These are phyloP conservation scores for Nanorana parkeri DNA, from an alignment of 2,113 vertebrate genomes.

Conservation along the genomic window DNA sequence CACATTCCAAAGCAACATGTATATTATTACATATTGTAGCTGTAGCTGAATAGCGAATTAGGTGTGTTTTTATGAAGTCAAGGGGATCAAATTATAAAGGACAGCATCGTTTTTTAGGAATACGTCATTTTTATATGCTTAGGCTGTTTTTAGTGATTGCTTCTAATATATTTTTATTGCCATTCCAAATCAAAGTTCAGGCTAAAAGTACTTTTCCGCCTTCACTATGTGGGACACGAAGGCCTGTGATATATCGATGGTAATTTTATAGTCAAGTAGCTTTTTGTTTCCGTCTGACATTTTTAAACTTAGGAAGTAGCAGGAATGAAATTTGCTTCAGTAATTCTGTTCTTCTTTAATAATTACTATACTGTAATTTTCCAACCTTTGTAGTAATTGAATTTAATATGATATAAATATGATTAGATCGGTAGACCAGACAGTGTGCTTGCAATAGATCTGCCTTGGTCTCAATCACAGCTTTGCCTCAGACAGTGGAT, in stretches of 20 bases:
- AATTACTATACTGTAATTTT: not conserved
- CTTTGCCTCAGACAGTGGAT: too few species aligned
- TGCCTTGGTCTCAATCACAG: too few species aligned
- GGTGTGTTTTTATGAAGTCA: not conserved
- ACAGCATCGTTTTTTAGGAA: not conserved
- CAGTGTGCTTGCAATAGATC: too few species aligned
- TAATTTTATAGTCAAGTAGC: constrained; percentile 22
- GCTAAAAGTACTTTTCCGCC: not conserved
- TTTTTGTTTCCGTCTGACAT: constrained; percentile 4
- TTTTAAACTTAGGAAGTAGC: constrained; percentile 19
- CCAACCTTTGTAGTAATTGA: not conserved
- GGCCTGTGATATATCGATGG: constrained; percentile 10
- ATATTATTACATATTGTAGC: too few species aligned
- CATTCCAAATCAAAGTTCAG: constrained; percentile 30
- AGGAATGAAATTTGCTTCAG: not conserved
- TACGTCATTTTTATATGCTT: constrained; percentile 16
- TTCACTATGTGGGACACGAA: not conserved
- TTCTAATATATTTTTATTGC: constrained; percentile 38
- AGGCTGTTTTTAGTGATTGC: constrained; percentile 13
- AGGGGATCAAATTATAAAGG: not conserved
- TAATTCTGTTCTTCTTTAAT: not conserved
- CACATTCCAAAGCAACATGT: too few species aligned
- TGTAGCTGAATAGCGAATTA: too few species aligned
- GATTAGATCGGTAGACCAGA: not conserved
- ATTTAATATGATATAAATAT: not conserved